phyloP scores from a whole-genome alignment of 2,113 vertebrate genomes.

The Apus apus region DNA sequence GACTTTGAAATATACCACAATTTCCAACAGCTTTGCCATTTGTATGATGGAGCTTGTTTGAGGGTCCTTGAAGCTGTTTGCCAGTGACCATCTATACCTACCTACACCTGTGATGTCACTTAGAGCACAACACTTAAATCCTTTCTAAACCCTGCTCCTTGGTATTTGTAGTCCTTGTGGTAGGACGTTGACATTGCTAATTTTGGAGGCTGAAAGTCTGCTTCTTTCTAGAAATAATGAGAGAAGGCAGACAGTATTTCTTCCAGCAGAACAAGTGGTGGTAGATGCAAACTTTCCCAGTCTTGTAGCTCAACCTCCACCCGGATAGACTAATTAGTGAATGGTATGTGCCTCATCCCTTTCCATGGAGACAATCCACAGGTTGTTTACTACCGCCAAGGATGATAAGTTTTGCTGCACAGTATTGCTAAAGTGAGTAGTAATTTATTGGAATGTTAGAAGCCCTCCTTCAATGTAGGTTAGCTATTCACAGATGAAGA shows the following conservation, averaged over 20 bases:
- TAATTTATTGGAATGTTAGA: neutral
- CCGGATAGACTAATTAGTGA: neutral
- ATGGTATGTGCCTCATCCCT: neutral
- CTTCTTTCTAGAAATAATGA: neutral
- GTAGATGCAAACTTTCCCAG: neutral
- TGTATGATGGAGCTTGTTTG: neutral
- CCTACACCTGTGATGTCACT: neutral
- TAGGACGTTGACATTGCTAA: neutral
- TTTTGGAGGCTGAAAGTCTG: neutral
- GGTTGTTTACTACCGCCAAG: neutral
- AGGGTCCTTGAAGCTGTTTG: neutral
- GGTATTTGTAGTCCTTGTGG: neutral
- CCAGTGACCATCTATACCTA: neutral
- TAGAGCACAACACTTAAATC: neutral
- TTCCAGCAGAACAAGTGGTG: neutral
- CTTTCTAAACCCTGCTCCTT: neutral
- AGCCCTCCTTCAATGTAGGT: neutral
- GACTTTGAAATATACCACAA: neutral
- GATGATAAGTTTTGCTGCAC: neutral
- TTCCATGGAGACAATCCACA: neutral
- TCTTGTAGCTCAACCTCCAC: neutral
- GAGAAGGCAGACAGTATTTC: neutral
- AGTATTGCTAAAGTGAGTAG: neutral
- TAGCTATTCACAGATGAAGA: neutral
- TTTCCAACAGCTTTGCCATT: neutral